Base-by-base conservation (phyloP, 2,113 vertebrate species). In the Pteruthius melanotis region DNA sequence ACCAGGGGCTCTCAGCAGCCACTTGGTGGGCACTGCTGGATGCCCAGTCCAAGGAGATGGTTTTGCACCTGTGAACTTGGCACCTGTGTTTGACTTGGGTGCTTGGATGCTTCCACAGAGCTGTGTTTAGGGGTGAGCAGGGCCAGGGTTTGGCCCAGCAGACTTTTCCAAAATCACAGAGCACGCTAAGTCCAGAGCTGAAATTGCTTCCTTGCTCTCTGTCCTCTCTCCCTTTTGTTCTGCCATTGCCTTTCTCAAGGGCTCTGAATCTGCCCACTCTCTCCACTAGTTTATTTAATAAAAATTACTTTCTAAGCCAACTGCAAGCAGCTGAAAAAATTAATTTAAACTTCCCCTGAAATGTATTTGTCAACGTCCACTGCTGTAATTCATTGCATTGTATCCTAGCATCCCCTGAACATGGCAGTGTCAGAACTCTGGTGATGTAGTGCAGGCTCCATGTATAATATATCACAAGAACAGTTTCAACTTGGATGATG, bases 361-460 rank as follows among this genome's bases (percentile, higher is more conserved):
- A 88, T 92, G 87, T 97, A 97, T 98, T 97, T 97, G 96, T 98
- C 98, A 98, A 93, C 52, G 97, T 97, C 97, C 74, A 30, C 68
- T 82, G 56, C 23, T 95, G 92, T 97, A 98, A 98, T 98, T 97
- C 97, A 97, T 98, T 96, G 97, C 52, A 5, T 95, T 94, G 97
- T 94, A 83, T 98, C 97, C 95, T 87, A 89, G 96, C 96, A 78
- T 82, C 88, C 93, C 96, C 95, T 77, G 96, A 97, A 96, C 96
- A 39, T 92, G 96, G 96, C 93, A 85, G 83, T 98, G 97, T 98
- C 97, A 97, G 97, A 97, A 85, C 93, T 95, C 75, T 11, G 66
- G 86, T 98, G 98, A 98, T 97, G 94, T 97, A 98, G 89, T 98
- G 94, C 87, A 64, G 84, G 77, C 94, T 93, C 95, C 95, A 87